These are phyloP conservation scores for Harmothoe impar DNA, from an alignment of 2,888 invertebrate species.

Conservation along the genomic window DNA sequence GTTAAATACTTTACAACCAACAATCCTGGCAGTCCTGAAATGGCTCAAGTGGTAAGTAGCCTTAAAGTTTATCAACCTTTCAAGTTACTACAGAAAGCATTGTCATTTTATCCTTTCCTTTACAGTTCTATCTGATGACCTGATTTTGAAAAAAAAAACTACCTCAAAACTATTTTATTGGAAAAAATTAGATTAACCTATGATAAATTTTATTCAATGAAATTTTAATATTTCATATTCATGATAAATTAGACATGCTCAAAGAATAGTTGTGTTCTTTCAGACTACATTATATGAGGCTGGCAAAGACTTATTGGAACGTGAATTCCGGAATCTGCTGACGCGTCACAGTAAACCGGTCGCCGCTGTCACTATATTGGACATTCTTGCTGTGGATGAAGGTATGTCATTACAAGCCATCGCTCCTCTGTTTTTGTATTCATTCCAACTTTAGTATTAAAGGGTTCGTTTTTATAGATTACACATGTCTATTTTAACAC, in stretches of 20 bases:
- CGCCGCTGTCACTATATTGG: slow-evolving; percentile 93
- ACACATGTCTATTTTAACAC: no score
- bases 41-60: slow-evolving; percentile 93
- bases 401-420: slow-evolving; percentile 84
- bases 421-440: neutral
- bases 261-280: no score
- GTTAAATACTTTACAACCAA: slow-evolving; percentile 95
- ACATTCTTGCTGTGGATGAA: slow-evolving; percentile 93
- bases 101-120: no score
- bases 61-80: neutral
- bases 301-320: slow-evolving; percentile 93
- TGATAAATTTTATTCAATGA: no score
- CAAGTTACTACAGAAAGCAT: no score
- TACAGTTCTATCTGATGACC: no score
- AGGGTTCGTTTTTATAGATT: no score
- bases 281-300: slow-evolving; percentile 84
- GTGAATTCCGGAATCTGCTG: slow-evolving; percentile 93
- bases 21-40: slow-evolving; percentile 95
- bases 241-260: no score
- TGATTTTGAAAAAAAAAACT: no score
- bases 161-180: no score
- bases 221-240: no score
- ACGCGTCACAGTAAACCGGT: slow-evolving; percentile 93
- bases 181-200: no score
- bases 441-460: neutral